Conservation (phyloP, 2,113 vertebrate species). For the Notothenia coriiceps region DNA sequence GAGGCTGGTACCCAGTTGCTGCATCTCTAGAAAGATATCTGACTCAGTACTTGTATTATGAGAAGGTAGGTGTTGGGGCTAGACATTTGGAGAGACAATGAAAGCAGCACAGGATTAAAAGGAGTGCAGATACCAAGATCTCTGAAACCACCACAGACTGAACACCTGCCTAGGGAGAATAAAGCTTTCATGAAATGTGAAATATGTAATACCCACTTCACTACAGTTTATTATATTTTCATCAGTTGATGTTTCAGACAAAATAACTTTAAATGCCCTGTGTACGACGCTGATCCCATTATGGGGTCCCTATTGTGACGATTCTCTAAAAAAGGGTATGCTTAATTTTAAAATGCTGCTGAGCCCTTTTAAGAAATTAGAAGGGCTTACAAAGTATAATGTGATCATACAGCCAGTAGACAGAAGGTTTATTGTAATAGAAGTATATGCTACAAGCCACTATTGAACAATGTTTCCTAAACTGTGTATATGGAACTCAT, state of each 20-base stretch:
- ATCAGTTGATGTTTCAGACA: slow-evolving; percentile 1
- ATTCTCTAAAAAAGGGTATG: slow-evolving; percentile 1
- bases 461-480: slow-evolving; percentile 19
- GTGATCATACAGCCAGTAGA: slow-evolving; percentile 6
- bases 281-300: neutral
- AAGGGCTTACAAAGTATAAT: slow-evolving; percentile 11
- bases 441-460: slow-evolving; percentile 1
- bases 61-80: neutral
- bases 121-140: slow-evolving; percentile 33
- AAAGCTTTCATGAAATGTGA: slow-evolving; percentile 20
- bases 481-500: slow-evolving; percentile 26
- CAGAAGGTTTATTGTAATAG: slow-evolving; percentile 15
- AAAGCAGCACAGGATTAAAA: neutral
- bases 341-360: slow-evolving; percentile 31
- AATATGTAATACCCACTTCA: neutral
- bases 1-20: neutral
- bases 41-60: neutral
- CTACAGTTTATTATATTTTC: slow-evolving; percentile 4
- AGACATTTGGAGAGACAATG: neutral
- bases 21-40: neutral
- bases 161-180: slow-evolving; percentile 2
- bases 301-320: neutral
- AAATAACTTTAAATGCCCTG: neutral
- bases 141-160: neutral
- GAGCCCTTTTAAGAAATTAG: neutral